Evolutionary conservation across 2,888 invertebrate species (phyloP).

Genomic region (Thecocarcelia acutangulata): DNA sequence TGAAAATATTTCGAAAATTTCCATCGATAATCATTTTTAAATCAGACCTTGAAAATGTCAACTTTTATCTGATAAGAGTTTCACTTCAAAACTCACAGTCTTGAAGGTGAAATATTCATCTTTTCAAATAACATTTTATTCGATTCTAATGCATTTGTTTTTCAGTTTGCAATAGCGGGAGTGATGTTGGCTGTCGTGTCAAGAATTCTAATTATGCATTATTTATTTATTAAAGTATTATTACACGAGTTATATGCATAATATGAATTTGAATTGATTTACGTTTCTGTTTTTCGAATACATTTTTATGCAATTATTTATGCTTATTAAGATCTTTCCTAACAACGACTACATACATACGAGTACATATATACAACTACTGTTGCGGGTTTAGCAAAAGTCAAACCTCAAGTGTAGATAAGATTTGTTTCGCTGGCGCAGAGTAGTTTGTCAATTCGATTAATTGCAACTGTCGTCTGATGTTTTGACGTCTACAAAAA

Average conservation of each 20-base stretch:
- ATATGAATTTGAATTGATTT: slow-evolving; percentile 35
- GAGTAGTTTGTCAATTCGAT: slow-evolving; percentile 59
- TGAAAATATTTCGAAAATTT: no score
- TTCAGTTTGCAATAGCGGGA: slow-evolving; percentile 1
- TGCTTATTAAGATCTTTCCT: background rate
- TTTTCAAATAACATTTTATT: no score
- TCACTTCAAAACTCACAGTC: background rate
- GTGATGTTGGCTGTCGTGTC: slow-evolving; percentile 32
- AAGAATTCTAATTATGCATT: slow-evolving; percentile 26
- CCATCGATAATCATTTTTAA: no score
- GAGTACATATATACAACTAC: no score
- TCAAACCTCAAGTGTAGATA: background rate
- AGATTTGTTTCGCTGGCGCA: slow-evolving; percentile 21
- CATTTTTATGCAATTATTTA: background rate
- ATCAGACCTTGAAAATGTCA: no score
- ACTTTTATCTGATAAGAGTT: background rate
- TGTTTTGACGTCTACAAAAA: slow-evolving; percentile 50
- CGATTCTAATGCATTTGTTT: background rate
- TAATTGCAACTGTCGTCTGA: slow-evolving; percentile 55
- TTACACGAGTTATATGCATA: slow-evolving; percentile 26
- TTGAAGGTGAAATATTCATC: no score
- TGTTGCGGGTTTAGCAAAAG: slow-evolving; percentile 1
- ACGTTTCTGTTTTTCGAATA: slow-evolving; percentile 20
- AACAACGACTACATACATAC: background rate
- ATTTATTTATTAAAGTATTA: slow-evolving; percentile 22